phyloP scores from a whole-genome alignment of 2,888 invertebrate species.

The Harmothoe impar region DNA sequence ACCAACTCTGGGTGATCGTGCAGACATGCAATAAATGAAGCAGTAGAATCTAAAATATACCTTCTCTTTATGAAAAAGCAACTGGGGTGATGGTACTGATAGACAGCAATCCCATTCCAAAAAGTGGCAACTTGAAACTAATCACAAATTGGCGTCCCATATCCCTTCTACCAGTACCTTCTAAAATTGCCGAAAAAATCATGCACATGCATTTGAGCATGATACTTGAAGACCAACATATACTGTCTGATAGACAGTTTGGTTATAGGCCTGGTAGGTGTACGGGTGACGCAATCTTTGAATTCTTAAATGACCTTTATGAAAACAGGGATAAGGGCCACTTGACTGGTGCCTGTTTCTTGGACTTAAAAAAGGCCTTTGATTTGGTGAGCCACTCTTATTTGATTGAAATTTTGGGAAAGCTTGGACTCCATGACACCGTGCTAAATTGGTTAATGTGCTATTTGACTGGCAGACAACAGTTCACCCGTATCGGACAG shows the following conservation, averaged over 20 bases:
- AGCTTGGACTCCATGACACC: background rate
- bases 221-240: background rate
- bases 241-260: background rate
- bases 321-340: background rate
- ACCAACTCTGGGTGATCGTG: too few relatives aligned
- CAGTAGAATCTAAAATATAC: too few relatives aligned
- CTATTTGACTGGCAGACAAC: background rate
- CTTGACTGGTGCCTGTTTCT: background rate
- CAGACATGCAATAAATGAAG: too few relatives aligned
- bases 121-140: background rate
- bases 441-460: background rate
- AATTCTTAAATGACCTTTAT: background rate
- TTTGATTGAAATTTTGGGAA: background rate
- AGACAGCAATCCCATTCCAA: background rate
- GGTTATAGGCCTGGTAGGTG: background rate
- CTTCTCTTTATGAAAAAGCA: too few relatives aligned
- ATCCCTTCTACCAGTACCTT: background rate
- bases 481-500: background rate
- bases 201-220: background rate
- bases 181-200: background rate
- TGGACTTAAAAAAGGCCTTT: background rate
- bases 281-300: background rate
- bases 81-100: too few relatives aligned
- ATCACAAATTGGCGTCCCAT: background rate
- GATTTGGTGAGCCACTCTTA: background rate